A percentile compares a stretch with the other conserved stretches of the same genome.
Conservation (phyloP, 1,140 invertebrate species). For the Diploscapter pachys region DNA sequence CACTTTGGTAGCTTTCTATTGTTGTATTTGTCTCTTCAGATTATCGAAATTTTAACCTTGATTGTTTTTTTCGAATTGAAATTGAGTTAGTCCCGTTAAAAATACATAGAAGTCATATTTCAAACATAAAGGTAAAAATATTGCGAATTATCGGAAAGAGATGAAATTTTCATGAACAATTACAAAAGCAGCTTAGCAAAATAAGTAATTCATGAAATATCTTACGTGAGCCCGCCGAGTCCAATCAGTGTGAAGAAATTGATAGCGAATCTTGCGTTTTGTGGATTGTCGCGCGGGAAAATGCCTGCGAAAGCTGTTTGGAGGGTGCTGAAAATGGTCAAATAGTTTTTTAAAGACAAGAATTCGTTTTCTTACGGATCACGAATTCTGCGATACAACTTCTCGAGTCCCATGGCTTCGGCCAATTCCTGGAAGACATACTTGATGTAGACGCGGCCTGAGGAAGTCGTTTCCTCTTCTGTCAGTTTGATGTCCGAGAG, state of each 20-base stretch:
- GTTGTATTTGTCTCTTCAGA: too few relatives aligned
- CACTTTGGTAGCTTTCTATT: too few relatives aligned
- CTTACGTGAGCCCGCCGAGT: slow-evolving; percentile 80
- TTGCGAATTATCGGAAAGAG: too few relatives aligned
- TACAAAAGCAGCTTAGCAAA: not conserved
- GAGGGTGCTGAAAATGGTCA: slow-evolving; percentile 69
- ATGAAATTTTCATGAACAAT: too few relatives aligned
- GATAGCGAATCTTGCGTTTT: slow-evolving; percentile 94
- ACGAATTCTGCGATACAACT: slow-evolving; percentile 82
- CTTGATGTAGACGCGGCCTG: slow-evolving; percentile 94
- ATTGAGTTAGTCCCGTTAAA: too few relatives aligned
- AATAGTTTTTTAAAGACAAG: slow-evolving; percentile 20
- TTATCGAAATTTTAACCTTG: too few relatives aligned
- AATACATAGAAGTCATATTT: too few relatives aligned
- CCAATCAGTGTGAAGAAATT: slow-evolving; percentile 99
- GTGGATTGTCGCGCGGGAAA: slow-evolving; percentile 90
- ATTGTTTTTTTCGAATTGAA: too few relatives aligned
- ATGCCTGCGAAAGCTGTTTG: slow-evolving; percentile 82
- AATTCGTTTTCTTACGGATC: slow-evolving; percentile 68
- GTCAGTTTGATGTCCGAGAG: slow-evolving; percentile 82
- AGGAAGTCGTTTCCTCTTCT: slow-evolving; percentile 94
- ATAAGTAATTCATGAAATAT: slow-evolving; percentile 2
- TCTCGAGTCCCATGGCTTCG: slow-evolving; percentile 89
- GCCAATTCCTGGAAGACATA: slow-evolving; percentile 92
- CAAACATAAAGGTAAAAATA: too few relatives aligned